These are phyloP conservation scores for Caenorhabditis sinica DNA, from an alignment of 2,888 invertebrate genomes.

Conservation along the genomic window DNA sequence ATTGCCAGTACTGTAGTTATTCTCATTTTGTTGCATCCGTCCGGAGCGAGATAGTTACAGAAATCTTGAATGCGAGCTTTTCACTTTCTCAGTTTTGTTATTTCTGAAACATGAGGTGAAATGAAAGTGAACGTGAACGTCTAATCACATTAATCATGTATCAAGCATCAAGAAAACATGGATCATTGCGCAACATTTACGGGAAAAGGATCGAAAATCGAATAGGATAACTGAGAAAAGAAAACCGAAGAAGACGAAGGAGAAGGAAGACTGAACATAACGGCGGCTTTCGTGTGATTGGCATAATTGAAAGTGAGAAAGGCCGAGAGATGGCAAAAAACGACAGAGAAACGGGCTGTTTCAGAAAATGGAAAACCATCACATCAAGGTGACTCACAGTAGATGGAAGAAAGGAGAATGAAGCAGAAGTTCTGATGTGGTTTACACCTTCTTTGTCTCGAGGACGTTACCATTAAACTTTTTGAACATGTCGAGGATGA, in stretches of 20 bases:
- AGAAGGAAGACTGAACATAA: slow-evolving; percentile 31
- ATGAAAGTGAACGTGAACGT: neutral
- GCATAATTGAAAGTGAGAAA: slow-evolving; percentile 67
- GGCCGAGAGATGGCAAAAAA: slow-evolving; percentile 56
- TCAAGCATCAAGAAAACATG: slow-evolving; percentile 31
- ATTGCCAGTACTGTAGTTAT: slow-evolving; percentile 45
- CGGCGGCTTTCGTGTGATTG: slow-evolving; percentile 45
- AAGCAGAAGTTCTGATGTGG: slow-evolving; percentile 50
- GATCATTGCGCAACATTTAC: slow-evolving; percentile 32
- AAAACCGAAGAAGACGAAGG: slow-evolving; percentile 3
- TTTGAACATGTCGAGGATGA: slow-evolving; percentile 47
- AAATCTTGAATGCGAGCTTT: neutral
- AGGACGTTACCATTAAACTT: slow-evolving; percentile 54
- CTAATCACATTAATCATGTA: slow-evolving; percentile 2
- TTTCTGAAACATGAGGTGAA: slow-evolving; percentile 16
- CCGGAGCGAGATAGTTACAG: neutral
- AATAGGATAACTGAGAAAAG: slow-evolving; percentile 3
- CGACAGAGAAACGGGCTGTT: slow-evolving; percentile 48
- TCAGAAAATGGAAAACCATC: slow-evolving; percentile 38
- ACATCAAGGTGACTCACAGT: slow-evolving; percentile 50
- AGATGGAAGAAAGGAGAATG: slow-evolving; percentile 17
- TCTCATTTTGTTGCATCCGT: slow-evolving; percentile 58
- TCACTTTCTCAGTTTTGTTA: slow-evolving; percentile 11
- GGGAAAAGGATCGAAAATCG: slow-evolving; percentile 5
- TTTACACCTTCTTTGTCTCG: slow-evolving; percentile 59